Evolutionary conservation across 1,140 invertebrate genomes (phyloP).

Genomic region (Apis laboriosa): DNA sequence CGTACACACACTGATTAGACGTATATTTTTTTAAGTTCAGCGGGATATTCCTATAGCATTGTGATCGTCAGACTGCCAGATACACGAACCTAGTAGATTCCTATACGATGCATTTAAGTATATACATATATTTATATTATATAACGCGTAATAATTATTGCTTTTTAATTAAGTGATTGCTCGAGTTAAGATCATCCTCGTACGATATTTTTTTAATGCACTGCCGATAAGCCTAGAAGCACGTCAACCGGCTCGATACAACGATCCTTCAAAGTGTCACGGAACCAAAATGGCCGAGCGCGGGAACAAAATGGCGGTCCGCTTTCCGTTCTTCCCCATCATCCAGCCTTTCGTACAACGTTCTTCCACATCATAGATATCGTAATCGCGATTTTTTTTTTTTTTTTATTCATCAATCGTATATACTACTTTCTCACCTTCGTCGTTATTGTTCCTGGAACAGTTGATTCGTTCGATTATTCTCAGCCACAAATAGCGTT

Average conservation of each 20-base stretch:
- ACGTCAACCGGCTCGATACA: constrained; percentile 42
- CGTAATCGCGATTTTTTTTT: background rate
- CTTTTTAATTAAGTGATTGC: constrained; percentile 60
- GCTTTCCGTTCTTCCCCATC: background rate
- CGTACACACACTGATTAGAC: background rate
- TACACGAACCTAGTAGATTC: constrained; percentile 71
- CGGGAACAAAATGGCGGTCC: background rate
- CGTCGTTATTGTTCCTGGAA: constrained; percentile 2
- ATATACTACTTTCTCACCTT: background rate
- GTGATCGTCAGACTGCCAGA: constrained; percentile 74
- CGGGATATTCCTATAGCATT: constrained; percentile 65
- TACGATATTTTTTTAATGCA: constrained; percentile 38
- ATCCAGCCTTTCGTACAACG: background rate
- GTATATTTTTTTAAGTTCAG: constrained; percentile 43
- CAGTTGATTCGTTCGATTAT: background rate
- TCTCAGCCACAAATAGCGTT: background rate
- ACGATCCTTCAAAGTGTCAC: background rate
- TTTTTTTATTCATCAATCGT: background rate
- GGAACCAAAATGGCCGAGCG: constrained; percentile 12
- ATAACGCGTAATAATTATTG: constrained; percentile 61
- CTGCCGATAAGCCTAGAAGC: constrained; percentile 17
- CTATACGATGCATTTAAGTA: constrained; percentile 76
- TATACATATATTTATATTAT: constrained; percentile 70
- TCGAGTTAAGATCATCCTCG: constrained; percentile 53
- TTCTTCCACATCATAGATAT: constrained; percentile 33